phyloP scores from a whole-genome alignment of 2,888 invertebrate species.

The Cephus pygmeus region DNA sequence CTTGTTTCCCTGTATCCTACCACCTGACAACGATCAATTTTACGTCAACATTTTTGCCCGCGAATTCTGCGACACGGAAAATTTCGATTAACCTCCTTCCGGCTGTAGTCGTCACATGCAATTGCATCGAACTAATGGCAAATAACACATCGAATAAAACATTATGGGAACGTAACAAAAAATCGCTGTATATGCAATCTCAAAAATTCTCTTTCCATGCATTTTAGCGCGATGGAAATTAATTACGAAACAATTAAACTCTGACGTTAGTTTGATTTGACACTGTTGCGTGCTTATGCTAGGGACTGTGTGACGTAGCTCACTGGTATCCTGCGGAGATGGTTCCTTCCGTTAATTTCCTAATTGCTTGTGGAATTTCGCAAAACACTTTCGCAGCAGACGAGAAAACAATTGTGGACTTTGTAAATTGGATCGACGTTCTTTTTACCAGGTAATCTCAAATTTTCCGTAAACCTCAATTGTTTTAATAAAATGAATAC shows the following conservation, averaged over 20 bases:
- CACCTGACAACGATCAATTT: not conserved
- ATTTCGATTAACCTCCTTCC: not conserved
- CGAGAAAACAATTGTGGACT: not conserved
- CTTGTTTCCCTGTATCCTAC: not conserved
- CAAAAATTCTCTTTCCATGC: not conserved
- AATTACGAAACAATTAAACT: conserved; percentile 61
- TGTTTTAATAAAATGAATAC: too few species aligned
- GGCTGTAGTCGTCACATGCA: not conserved
- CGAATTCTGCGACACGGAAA: not conserved
- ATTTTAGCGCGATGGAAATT: conserved; percentile 40
- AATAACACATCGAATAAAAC: not conserved
- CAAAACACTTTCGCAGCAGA: not conserved
- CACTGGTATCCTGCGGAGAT: not conserved
- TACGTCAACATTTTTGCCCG: not conserved
- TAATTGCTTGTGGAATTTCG: not conserved
- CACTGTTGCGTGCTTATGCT: conserved; percentile 24
- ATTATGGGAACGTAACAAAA: not conserved
- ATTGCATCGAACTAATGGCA: not conserved
- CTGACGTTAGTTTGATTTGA: conserved; percentile 52
- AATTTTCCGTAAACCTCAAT: too few species aligned
- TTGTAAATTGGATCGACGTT: not conserved
- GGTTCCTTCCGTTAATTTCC: not conserved
- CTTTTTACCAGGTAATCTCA: not conserved
- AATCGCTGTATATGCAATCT: not conserved
- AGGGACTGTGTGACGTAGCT: not conserved